Percentiles rank a stretch among this genome's conserved stretches.
phyloP scores from a whole-genome alignment of 2,113 vertebrate genomes.

The Cyphomyrus plagiostoma region DNA sequence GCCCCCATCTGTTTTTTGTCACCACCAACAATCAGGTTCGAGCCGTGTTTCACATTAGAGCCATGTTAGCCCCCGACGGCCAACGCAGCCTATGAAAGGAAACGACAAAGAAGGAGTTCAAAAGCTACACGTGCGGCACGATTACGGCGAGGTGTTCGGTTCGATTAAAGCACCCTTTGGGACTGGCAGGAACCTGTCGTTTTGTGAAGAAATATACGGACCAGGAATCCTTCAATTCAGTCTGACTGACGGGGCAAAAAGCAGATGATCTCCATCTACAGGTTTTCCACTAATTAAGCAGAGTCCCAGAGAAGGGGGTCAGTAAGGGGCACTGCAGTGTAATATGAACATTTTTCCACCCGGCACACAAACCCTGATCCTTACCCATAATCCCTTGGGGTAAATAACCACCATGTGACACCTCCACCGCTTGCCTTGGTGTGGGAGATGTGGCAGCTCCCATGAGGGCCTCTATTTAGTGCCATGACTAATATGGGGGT shows the following conservation, averaged over 20 bases:
- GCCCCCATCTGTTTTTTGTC: conserved; percentile 59
- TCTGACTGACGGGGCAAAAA: conserved; percentile 22
- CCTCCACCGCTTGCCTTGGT: background rate
- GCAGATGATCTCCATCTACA: conserved; percentile 34
- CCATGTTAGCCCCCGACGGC: background rate
- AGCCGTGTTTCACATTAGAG: conserved; percentile 18
- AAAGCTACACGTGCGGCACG: background rate
- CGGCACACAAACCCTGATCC: conserved; percentile 39
- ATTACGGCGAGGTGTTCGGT: background rate
- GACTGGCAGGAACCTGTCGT: background rate
- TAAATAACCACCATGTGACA: background rate
- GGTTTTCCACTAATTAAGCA: conserved; percentile 50
- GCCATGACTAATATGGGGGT: conserved; percentile 25
- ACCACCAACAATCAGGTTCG: conserved; percentile 58
- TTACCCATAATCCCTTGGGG: conserved; percentile 25
- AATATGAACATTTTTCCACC: conserved; percentile 42
- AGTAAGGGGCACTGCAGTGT: conserved; percentile 45
- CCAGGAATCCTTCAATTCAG: background rate
- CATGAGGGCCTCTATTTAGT: conserved; percentile 35
- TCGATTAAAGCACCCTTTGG: background rate
- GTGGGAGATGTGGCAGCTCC: conserved; percentile 36
- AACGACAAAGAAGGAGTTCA: background rate
- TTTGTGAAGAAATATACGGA: background rate
- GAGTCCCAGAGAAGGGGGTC: conserved; percentile 32
- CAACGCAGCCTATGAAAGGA: background rate